These are phyloP conservation scores for Stenolophus ochropezus DNA, from an alignment of 2,888 invertebrate genomes.

Conservation along the genomic window DNA sequence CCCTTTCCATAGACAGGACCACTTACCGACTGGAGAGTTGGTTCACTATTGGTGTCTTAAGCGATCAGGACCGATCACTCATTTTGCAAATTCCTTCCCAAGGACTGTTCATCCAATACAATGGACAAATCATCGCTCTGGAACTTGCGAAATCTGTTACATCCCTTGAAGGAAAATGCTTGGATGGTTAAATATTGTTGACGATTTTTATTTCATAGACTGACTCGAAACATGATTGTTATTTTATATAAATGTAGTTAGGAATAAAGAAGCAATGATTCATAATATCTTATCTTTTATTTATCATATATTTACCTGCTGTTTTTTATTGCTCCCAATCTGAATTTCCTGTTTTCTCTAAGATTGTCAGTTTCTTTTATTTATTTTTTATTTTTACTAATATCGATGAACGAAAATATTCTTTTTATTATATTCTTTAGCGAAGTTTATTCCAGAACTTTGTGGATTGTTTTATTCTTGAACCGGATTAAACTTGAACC, in stretches of 20 bases:
- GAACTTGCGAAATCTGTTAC: not conserved
- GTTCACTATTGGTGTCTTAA: slow-evolving; percentile 64
- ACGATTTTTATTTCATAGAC: not conserved
- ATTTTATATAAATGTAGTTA: slow-evolving; percentile 12
- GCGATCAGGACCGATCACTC: slow-evolving; percentile 50
- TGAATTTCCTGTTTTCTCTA: too few species aligned
- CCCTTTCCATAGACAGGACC: slow-evolving; percentile 61
- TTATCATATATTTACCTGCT: not conserved
- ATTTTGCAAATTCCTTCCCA: not conserved
- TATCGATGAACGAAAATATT: too few species aligned
- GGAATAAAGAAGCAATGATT: not conserved
- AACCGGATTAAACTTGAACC: too few species aligned
- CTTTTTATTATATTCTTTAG: too few species aligned
- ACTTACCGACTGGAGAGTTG: slow-evolving; percentile 64
- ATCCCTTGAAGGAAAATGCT: slow-evolving; percentile 26
- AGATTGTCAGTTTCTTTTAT: too few species aligned
- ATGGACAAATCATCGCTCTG: not conserved
- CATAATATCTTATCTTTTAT: not conserved
- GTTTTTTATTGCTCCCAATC: too few species aligned
- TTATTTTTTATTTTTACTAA: too few species aligned
- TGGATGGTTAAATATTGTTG: not conserved
- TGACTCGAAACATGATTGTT: not conserved
- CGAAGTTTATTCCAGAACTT: too few species aligned
- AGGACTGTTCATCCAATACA: slow-evolving; percentile 6
- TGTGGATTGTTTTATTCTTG: too few species aligned